phyloP scores from a whole-genome alignment of 2,113 vertebrate species.

The Nothoprocta pentlandii region DNA sequence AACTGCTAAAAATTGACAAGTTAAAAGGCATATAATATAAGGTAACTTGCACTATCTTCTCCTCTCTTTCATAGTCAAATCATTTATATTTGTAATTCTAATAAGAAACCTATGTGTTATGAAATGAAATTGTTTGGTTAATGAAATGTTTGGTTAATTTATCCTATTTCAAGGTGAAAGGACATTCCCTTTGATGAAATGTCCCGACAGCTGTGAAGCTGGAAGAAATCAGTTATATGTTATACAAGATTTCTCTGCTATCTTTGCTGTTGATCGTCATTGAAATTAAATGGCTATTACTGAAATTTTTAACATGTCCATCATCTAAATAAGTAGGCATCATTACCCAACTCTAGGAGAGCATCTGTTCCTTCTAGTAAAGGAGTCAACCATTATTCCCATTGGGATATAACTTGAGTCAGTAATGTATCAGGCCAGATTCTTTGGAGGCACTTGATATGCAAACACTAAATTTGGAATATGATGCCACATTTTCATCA shows the following conservation, averaged over 20 bases:
- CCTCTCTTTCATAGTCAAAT: neutral
- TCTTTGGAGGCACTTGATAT: neutral
- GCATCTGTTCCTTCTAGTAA: neutral
- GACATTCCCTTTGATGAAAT: neutral
- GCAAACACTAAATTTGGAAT: neutral
- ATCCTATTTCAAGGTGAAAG: neutral
- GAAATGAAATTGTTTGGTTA: neutral
- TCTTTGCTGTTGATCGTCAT: neutral
- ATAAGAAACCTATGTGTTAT: neutral
- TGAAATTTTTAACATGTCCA: neutral
- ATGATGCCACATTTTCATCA: neutral
- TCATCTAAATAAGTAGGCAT: neutral
- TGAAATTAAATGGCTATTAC: neutral
- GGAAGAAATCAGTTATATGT: neutral
- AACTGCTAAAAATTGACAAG: neutral
- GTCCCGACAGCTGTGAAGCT: neutral
- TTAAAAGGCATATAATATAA: neutral
- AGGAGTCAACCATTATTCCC: neutral
- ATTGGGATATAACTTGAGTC: neutral
- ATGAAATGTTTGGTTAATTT: neutral
- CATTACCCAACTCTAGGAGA: neutral
- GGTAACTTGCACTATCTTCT: neutral
- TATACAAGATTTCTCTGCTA: neutral
- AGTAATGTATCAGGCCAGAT: neutral
- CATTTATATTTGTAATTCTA: neutral